phyloP scores from a whole-genome alignment of 2,888 invertebrate species.

The Campaea margaritaria region DNA sequence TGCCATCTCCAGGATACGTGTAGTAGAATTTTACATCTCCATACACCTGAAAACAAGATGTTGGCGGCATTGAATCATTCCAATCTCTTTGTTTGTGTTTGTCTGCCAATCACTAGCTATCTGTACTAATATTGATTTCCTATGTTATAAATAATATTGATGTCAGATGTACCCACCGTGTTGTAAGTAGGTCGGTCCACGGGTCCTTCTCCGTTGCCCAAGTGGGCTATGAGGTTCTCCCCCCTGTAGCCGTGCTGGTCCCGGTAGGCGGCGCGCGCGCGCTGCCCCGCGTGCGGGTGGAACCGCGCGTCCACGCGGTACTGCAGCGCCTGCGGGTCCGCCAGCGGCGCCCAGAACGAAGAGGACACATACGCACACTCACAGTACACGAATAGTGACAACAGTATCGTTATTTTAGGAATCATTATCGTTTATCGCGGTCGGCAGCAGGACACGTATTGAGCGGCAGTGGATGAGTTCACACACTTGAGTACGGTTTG shows the following conservation, averaged over 20 bases:
- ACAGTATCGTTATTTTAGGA: neutral
- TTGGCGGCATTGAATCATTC: neutral
- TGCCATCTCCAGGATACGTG: constrained; percentile 54
- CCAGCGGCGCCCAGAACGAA: constrained; percentile 76
- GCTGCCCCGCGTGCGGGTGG: neutral
- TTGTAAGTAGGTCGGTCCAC: constrained; percentile 28
- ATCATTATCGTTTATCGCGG: constrained; percentile 8
- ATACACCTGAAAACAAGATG: constrained; percentile 55
- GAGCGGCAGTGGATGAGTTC: neutral
- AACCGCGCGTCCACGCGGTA: constrained; percentile 64
- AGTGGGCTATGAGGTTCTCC: constrained; percentile 61
- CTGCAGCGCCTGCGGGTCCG: constrained; percentile 64
- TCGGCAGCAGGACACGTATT: constrained; percentile 16
- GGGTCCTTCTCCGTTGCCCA: constrained; percentile 67
- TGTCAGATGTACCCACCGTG: constrained; percentile 9
- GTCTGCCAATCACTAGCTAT: too few species aligned
- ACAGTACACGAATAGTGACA: constrained; percentile 29
- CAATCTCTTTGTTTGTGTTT: too few species aligned
- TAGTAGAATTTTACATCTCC: constrained; percentile 65
- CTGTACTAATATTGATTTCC: too few species aligned
- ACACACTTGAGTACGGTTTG: neutral
- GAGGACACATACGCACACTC: constrained; percentile 60
- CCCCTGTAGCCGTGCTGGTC: constrained; percentile 66
- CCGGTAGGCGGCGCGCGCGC: neutral
- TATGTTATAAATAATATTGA: too few species aligned